Evolutionary conservation across 37 sponge, comb jelly and placozoan genomes (phyloP).

Genomic region (Aplysina aerophoba): DNA sequence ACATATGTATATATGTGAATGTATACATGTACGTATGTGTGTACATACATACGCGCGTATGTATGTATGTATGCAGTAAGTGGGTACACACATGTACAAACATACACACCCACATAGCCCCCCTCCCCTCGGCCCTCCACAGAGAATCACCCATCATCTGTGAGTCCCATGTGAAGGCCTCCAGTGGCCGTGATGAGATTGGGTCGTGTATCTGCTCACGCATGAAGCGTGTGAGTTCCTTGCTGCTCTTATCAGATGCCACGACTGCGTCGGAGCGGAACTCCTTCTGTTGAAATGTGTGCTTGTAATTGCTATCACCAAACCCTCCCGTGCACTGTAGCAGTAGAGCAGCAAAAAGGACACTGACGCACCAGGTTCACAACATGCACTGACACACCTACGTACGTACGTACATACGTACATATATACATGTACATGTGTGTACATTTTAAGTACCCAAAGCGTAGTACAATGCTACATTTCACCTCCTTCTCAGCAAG

Average conservation of each 20-base stretch:
- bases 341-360: too few relatives aligned
- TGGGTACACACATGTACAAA: background rate
- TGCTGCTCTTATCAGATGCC: slow-evolving; percentile 46
- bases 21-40: background rate
- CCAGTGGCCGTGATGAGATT: slow-evolving; percentile 78
- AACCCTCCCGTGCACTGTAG: background rate
- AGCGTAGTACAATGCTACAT: too few relatives aligned
- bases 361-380: too few relatives aligned
- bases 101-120: background rate
- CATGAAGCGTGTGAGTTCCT: slow-evolving; percentile 85
- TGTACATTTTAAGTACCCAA: background rate
- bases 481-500: too few relatives aligned
- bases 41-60: background rate
- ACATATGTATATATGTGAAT: background rate
- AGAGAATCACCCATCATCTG: background rate
- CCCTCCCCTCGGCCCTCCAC: background rate
- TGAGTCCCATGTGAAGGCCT: slow-evolving; percentile 54
- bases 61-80: too few relatives aligned
- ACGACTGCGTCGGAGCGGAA: background rate
- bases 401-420: background rate
- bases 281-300: slow-evolving; percentile 33
- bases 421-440: background rate
- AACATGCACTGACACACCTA: background rate
- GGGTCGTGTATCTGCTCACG: slow-evolving; percentile 76
- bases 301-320: slow-evolving; percentile 36